phyloP scores from a whole-genome alignment of 2,888 invertebrate species.

The Nipponacmea schrenckii region DNA sequence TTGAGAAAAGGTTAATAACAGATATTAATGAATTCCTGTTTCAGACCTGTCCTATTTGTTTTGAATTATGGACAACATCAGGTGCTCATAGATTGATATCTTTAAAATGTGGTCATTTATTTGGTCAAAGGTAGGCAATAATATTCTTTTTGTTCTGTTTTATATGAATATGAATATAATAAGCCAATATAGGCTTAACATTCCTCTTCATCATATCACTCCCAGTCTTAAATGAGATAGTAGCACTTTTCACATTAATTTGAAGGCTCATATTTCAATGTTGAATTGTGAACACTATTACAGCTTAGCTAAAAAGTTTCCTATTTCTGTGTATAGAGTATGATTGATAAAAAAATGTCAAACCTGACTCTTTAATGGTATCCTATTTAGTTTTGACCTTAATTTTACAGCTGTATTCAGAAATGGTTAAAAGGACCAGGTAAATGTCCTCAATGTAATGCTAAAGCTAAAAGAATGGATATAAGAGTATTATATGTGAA shows the following conservation, averaged over 20 bases:
- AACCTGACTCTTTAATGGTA: no score
- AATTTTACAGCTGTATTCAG: constrained; percentile 74
- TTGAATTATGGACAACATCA: constrained; percentile 87
- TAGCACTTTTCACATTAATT: no score
- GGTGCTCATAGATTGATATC: constrained; percentile 88
- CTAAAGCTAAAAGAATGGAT: constrained; percentile 76
- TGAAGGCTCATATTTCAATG: no score
- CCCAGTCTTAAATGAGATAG: no score
- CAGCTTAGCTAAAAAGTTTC: no score
- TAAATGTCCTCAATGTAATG: constrained; percentile 89
- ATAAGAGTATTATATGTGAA: constrained; percentile 84
- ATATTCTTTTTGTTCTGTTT: neutral
- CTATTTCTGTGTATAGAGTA: no score
- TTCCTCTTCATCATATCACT: neutral
- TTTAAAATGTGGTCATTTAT: constrained; percentile 91
- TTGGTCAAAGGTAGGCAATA: constrained; percentile 73
- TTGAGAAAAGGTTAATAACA: no score
- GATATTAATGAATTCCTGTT: no score
- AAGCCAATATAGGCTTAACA: neutral
- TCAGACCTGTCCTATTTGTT: constrained; percentile 85
- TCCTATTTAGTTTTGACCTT: no score
- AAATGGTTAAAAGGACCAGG: constrained; percentile 78
- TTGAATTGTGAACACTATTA: no score
- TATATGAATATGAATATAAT: neutral
- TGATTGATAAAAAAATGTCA: no score